A percentile compares a stretch with the other conserved stretches of the same genome.
Conservation (phyloP, 2,113 vertebrate genomes). For the Oncorhynchus tshawytscha region DNA sequence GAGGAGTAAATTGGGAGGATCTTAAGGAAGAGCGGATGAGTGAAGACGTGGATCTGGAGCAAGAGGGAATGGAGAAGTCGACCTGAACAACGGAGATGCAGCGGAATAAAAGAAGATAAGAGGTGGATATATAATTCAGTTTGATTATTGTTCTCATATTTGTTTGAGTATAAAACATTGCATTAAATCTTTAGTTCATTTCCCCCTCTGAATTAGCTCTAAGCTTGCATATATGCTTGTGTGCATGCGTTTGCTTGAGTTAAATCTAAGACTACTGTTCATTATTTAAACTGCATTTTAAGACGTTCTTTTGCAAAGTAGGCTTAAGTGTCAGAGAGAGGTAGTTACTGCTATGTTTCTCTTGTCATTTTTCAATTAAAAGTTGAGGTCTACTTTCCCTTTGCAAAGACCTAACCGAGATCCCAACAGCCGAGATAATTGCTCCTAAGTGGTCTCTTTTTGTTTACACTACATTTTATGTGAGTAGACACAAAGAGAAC, state of each 20-base stretch:
- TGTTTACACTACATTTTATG: conserved; percentile 26
- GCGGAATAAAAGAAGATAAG: conserved; percentile 73
- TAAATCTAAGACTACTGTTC: conserved; percentile 13
- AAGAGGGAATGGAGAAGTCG: conserved; percentile 42
- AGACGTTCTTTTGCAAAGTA: conserved; percentile 38
- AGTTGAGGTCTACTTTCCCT: conserved; percentile 40
- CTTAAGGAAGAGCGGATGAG: conserved; percentile 4
- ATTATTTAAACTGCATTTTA: conserved; percentile 2
- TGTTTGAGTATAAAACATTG: conserved; percentile 41
- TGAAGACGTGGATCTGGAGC: conserved; percentile 6
- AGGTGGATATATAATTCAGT: conserved; percentile 77
- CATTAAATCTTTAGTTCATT: conserved; percentile 36
- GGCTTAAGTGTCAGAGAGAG: conserved; percentile 14
- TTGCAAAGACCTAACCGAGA: conserved; percentile 12
- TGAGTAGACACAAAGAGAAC: conserved; percentile 23
- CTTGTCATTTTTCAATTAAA: conserved; percentile 27
- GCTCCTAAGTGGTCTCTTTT: conserved; percentile 15
- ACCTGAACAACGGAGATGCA: conserved; percentile 60
- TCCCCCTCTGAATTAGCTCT: conserved; percentile 24
- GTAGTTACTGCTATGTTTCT: conserved; percentile 35
- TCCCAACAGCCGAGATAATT: conserved; percentile 22
- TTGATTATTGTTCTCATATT: conserved; percentile 53
- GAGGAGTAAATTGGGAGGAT: neutral
- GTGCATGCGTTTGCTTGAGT: conserved; percentile 37
- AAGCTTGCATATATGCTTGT: conserved; percentile 25